phyloP scores from a whole-genome alignment of 2,797 vertebrate genomes.

The Nyctalus aviator region DNA sequence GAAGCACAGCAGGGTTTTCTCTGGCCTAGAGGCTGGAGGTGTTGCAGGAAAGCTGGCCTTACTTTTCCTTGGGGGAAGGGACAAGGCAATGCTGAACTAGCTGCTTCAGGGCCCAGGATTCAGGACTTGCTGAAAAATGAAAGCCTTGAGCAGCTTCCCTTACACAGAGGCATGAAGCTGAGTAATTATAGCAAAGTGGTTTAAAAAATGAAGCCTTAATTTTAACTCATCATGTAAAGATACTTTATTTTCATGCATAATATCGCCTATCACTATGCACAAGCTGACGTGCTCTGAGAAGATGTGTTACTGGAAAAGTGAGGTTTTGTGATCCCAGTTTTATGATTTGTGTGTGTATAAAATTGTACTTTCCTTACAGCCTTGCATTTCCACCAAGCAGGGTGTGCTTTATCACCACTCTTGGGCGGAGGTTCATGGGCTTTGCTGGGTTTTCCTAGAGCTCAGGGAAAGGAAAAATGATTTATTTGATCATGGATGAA shows the following conservation, averaged over 20 bases:
- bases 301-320: background rate
- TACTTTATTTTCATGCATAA: background rate
- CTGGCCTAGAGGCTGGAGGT: rapidly evolving
- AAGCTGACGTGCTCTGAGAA: background rate
- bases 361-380: background rate
- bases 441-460: conserved; percentile 55
- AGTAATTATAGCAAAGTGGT: background rate
- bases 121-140: background rate
- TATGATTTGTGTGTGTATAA: background rate
- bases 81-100: background rate
- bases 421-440: background rate
- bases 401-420: background rate
- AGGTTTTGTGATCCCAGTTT: background rate
- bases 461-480: conserved; percentile 70
- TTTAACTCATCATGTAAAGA: background rate
- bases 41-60: background rate
- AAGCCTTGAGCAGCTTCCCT: background rate
- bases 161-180: rapidly evolving
- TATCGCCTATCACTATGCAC: background rate
- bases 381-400: background rate
- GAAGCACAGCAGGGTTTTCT: background rate
- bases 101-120: background rate
- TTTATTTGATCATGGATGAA: conserved; percentile 65
- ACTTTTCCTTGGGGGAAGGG: background rate
- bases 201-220: background rate